Evolutionary conservation across 30 jellyfish, hydroid and myxozoan genomes (phyloP), one percentile per base, ranked within the genome.

Genomic region (Aurelia aurita complex sp. Pacific): DNA sequence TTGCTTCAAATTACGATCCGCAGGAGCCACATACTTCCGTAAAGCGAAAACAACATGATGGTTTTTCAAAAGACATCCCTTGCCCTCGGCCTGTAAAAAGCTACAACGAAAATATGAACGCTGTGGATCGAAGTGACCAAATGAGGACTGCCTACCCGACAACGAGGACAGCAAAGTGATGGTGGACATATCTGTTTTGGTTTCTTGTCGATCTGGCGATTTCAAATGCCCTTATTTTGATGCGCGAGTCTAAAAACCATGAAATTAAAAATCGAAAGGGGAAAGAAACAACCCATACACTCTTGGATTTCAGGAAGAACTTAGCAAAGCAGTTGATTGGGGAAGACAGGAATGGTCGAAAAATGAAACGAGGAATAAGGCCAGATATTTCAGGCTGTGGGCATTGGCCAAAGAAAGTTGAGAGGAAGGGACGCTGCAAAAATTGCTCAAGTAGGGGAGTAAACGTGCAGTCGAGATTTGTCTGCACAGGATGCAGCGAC

Each of bases 151-250:
- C 77, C 34, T 67, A 67, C 34, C 34, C 42, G 3, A 14, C 42
- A 14, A 35, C 51, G 18, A 69, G 80, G 23, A 69, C 18, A 42
- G 7, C 80, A 10, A 17, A 33, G 62, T n/a, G 80, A 17, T 69
- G 80, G 80, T 69, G 80, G 80, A 69, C 80, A 18, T 69, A 69
- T 17, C 12, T 69, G 2, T 18, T 69, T 8, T 69, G 80, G 80
- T 69, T 69, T 33, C 61, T 69, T 1, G 62, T 42, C 36, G 80
- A 69, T 33, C 32, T 33, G 43, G 35, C 33, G 5, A 32, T 34
- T n/a, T 69, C 62, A 1, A 69, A 36, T 69, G 63, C 80, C 16
- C 51, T 42, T 12, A 46, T 32, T 17, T 69, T 69, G 80, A 69
- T 69, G 80, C 17, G 61, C 15, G 80, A 69, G 17, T 69, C 80